These are phyloP conservation scores for Pomatorhinus ruficollis DNA, from an alignment of 2,113 vertebrate genomes.

Conservation along the genomic window DNA sequence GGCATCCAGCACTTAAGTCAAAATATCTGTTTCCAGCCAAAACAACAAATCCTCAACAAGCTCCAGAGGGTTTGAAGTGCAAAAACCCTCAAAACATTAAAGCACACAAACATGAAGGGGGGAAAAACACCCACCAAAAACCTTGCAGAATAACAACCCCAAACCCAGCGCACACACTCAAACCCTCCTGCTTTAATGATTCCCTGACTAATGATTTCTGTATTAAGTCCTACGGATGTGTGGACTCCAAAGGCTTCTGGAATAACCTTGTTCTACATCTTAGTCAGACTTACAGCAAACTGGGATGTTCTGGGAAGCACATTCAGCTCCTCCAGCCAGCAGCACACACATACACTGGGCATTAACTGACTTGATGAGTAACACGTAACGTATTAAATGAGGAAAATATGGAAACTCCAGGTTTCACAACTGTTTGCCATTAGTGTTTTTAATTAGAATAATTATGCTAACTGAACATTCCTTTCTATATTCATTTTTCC, in stretches of 20 bases:
- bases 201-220: not conserved
- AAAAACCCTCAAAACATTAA: not conserved
- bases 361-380: not conserved
- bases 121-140: not conserved
- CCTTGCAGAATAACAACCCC: not conserved
- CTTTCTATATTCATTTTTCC: not conserved
- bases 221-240: rapidly evolving
- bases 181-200: not conserved
- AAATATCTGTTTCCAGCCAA: constrained; percentile 41
- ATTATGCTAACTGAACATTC: not conserved
- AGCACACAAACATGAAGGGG: not conserved
- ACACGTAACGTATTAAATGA: not conserved
- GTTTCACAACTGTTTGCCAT: not conserved
- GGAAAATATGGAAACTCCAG: not conserved
- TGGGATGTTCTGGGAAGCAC: not conserved
- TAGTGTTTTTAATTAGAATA: not conserved
- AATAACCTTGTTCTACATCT: not conserved
- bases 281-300: not conserved
- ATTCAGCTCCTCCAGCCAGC: not conserved
- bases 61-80: not conserved
- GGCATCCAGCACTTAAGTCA: not conserved
- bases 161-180: not conserved
- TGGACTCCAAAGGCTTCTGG: not conserved
- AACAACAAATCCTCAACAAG: constrained; percentile 7
- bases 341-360: not conserved